Evolutionary conservation across 2,797 vertebrate genomes (phyloP).

Genomic region (Thripadectes ignobilis): DNA sequence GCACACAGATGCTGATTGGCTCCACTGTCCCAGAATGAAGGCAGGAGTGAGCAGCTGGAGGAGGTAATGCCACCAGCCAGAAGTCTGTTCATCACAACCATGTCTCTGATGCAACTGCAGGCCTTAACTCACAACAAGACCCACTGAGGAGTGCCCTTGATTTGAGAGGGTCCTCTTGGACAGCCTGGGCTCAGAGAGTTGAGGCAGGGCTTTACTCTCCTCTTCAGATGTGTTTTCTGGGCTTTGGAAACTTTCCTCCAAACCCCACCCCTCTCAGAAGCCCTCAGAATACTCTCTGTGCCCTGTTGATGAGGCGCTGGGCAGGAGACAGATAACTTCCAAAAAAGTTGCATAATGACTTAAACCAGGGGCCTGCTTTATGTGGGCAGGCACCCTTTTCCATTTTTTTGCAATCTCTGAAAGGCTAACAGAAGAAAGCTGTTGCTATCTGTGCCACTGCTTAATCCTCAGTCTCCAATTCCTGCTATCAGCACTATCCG

Average conservation of each 20-base stretch:
- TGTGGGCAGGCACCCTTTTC: neutral
- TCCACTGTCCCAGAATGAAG: neutral
- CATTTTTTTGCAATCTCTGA: neutral
- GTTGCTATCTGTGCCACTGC: conserved; percentile 35
- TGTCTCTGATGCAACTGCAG: fast-evolving
- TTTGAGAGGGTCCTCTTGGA: neutral
- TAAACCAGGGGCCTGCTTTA: neutral
- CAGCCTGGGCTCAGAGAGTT: neutral
- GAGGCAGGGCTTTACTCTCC: neutral
- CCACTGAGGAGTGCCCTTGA: fast-evolving
- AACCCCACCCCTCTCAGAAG: neutral
- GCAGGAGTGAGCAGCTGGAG: neutral
- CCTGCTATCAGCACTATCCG: conserved; percentile 36
- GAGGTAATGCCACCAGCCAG: neutral
- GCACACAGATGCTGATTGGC: fast-evolving
- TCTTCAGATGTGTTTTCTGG: neutral
- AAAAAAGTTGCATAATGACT: too few relatives aligned
- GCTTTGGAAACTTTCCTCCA: neutral
- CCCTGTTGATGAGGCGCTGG: too few relatives aligned
- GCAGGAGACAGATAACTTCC: too few relatives aligned
- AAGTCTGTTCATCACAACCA: neutral
- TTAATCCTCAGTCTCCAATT: conserved; percentile 69
- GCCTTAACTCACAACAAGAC: fast-evolving
- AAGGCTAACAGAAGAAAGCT: conserved; percentile 47
- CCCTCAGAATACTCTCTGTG: neutral